Conservation (phyloP, 2,113 vertebrate species). For the Acanthisitta chloris region DNA sequence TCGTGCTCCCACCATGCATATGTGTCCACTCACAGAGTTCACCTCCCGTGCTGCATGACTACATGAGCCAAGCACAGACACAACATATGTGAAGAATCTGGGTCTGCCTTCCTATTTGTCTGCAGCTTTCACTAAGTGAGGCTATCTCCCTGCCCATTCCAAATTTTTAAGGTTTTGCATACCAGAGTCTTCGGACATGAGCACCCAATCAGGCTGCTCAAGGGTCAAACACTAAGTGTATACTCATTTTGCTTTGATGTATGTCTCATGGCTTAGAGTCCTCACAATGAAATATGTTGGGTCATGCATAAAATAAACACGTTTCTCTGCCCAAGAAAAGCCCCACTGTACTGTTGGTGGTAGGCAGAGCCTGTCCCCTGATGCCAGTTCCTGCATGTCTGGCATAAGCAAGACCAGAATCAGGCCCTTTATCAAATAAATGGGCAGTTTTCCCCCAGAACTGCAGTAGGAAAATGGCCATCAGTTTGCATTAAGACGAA, state of each 20-base stretch:
- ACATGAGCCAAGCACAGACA: not conserved
- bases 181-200: not conserved
- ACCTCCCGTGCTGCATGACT: not conserved
- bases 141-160: not conserved
- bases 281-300: not conserved
- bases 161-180: not conserved
- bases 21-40: not conserved
- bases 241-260: not conserved
- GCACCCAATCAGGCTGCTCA: not conserved
- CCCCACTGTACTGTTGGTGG: not conserved
- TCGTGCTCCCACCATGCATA: not conserved
- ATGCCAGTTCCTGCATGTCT: not conserved
- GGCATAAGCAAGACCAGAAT: not conserved
- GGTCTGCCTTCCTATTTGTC: not conserved
- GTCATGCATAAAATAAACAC: not conserved
- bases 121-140: not conserved
- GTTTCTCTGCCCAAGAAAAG: not conserved
- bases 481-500: conserved; percentile 5
- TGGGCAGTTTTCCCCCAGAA: not conserved
- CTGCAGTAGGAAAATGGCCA: not conserved
- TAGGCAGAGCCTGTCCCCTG: not conserved
- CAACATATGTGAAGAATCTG: not conserved
- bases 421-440: not conserved
- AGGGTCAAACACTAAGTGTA: not conserved
- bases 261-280: not conserved